phyloP scores from a whole-genome alignment of 2,113 vertebrate genomes.

The Stercorarius parasiticus region DNA sequence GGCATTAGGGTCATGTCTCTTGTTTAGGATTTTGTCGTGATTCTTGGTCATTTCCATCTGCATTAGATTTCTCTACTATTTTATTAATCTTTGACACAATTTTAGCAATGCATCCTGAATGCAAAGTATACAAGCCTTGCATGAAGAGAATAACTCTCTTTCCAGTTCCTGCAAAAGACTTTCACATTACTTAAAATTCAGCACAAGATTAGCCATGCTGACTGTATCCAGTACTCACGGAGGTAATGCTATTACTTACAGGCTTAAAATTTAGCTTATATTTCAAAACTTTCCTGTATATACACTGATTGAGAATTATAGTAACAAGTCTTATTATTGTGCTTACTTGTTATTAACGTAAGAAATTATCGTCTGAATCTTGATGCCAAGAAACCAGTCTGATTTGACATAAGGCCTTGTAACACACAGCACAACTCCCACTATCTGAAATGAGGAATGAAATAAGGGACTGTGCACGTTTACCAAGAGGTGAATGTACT shows the following conservation, averaged over 20 bases:
- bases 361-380: not conserved
- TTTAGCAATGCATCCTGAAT: not conserved
- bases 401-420: not conserved
- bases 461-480: not conserved
- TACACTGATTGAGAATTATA: not conserved
- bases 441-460: not conserved
- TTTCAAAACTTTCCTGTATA: not conserved
- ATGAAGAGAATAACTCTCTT: not conserved
- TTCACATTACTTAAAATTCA: not conserved
- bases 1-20: not conserved
- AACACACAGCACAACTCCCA: not conserved
- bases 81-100: not conserved
- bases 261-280: not conserved
- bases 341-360: not conserved
- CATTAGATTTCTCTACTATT: not conserved
- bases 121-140: not conserved
- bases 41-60: not conserved
- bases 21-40: not conserved
- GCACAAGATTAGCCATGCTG: not conserved
- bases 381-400: not conserved
- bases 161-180: not conserved
- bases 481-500: not conserved
- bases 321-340: not conserved
- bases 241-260: not conserved
- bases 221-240: not conserved